A percentile compares a stretch with the other conserved stretches of the same genome.
phyloP scores from a whole-genome alignment of 2,113 vertebrate genomes.

The Poeciliopsis turrubarensis region DNA sequence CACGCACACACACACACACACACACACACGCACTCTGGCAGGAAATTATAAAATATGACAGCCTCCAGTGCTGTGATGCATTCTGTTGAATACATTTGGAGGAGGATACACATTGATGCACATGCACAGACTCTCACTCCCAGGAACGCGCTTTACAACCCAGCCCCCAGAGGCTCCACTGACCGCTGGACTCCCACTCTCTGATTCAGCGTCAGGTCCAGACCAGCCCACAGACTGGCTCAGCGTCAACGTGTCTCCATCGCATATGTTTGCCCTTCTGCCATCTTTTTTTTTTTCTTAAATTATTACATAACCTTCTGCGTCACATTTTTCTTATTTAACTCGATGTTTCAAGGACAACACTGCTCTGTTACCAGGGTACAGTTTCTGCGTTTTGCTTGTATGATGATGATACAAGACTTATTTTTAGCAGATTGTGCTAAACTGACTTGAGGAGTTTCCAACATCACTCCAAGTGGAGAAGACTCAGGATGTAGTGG shows the following conservation, averaged over 20 bases:
- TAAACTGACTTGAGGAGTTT: neutral
- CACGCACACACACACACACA: slow-evolving; percentile 2
- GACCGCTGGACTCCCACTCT: slow-evolving; percentile 67
- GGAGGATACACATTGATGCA: slow-evolving; percentile 28
- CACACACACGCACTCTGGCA: slow-evolving; percentile 43
- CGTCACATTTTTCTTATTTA: slow-evolving; percentile 45
- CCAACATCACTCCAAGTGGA: too few species aligned
- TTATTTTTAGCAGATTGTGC: too few species aligned
- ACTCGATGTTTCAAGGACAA: slow-evolving; percentile 16
- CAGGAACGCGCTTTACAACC: slow-evolving; percentile 16
- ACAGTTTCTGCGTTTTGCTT: too few species aligned
- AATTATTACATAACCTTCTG: slow-evolving; percentile 41
- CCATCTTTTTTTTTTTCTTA: slow-evolving; percentile 23
- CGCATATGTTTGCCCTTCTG: slow-evolving; percentile 28
- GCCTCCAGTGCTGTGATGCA: slow-evolving; percentile 58
- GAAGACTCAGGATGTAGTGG: too few species aligned
- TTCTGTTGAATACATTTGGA: slow-evolving; percentile 66
- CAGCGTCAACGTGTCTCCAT: slow-evolving; percentile 31
- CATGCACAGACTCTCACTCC: slow-evolving; percentile 9
- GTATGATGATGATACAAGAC: too few species aligned
- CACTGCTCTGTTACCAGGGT: neutral
- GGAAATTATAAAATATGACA: slow-evolving; percentile 59
- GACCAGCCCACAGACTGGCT: slow-evolving; percentile 60
- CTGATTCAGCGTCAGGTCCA: slow-evolving; percentile 64
- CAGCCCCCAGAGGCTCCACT: slow-evolving; percentile 37